Base-by-base conservation (phyloP, 2,113 vertebrate species). In the Symphodus melops region DNA sequence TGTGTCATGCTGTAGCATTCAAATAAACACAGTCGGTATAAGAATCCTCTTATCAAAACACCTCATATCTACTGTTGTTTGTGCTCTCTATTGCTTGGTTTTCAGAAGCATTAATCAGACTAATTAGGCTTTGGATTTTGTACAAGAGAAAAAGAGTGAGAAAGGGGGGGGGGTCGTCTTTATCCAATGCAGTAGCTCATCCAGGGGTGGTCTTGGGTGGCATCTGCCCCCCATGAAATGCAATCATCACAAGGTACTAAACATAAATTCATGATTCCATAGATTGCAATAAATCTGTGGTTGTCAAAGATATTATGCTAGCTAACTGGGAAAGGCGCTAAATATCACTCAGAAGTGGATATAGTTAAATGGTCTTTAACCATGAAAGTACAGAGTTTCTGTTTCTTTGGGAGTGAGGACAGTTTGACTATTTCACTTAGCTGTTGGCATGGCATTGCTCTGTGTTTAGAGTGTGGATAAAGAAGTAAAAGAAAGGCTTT, bases 11-110 rank as follows among this genome's bases (percentile, higher is more conserved):
- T 33, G 63, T 48, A 53, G 36, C 67, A 74, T 20, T 53, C 28
- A 66, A 54, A 72, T 53, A 17, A 68, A 46, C 41, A 12, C 17
- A 19, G 44, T 53, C 8, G 1, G 4, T 54, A 67, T 37, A 21
- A 48, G 4, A 48, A 46, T 8, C 33, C 60, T 52, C 54, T 71
- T 59, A 78, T 65, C 11, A 61, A 72, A 80, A 83, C 65, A 82
- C 54, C 14, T 66, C 23, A n/a, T 70, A 56, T 46, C 25, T 8
- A 28, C 8, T 13, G 6, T 33, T 9, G 41, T 64, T 65, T 17
- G 8, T 9, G 16, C 44, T 57, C 42, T 41, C 42, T 28, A 17
- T 17, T 61, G 8, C 0, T 39, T 17, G 14, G 14, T 42, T 36
- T 48, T 59, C 5, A 11, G 17, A 41, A 9, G 16, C 5, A 53